These are phyloP conservation scores for Corythaeola cristata DNA, from an alignment of 2,113 vertebrate genomes.

Conservation along the genomic window DNA sequence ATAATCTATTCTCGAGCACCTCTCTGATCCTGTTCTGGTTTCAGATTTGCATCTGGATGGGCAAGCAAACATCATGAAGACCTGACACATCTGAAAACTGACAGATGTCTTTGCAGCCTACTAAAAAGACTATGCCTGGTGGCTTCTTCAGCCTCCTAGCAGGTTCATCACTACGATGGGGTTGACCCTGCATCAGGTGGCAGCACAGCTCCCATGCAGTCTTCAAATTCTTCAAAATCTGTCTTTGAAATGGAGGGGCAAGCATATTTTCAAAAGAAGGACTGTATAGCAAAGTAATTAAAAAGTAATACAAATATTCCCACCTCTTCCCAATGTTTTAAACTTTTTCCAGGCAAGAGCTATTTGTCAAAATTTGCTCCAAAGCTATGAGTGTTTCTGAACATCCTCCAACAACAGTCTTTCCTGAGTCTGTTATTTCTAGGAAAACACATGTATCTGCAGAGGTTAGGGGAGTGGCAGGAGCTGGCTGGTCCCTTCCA, in stretches of 20 bases:
- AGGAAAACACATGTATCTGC: neutral
- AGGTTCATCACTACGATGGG: neutral
- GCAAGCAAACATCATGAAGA: neutral
- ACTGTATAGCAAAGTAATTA: neutral
- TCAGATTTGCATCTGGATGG: neutral
- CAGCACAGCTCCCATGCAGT: neutral
- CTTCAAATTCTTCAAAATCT: neutral
- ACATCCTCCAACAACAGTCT: neutral
- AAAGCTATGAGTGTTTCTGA: neutral
- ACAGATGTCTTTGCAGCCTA: neutral
- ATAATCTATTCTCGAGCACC: neutral
- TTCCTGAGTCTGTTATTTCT: neutral
- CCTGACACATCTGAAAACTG: neutral
- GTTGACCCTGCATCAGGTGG: neutral
- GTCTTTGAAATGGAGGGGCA: neutral
- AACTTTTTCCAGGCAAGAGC: neutral
- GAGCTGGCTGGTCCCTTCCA: neutral
- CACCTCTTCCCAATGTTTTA: neutral
- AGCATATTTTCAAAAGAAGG: neutral
- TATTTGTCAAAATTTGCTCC: neutral
- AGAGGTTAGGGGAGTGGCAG: neutral
- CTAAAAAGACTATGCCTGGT: neutral
- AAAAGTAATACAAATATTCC: neutral
- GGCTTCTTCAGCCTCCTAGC: neutral
- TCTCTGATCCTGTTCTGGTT: neutral